These are phyloP conservation scores for Ennomos quercinarius DNA, from an alignment of 2,888 invertebrate genomes.

Conservation along the genomic window DNA sequence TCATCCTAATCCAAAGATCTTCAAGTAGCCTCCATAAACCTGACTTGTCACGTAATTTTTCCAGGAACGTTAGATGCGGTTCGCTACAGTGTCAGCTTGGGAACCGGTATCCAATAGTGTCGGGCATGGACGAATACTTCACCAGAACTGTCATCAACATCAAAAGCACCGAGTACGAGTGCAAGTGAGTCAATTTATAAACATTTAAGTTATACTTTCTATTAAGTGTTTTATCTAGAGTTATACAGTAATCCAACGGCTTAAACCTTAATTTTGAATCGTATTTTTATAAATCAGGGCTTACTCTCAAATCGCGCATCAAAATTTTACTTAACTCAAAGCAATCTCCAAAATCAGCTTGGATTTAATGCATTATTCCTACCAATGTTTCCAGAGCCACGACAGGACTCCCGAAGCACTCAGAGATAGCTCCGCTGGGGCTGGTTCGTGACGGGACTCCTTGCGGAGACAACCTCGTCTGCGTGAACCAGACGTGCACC, in stretches of 20 bases:
- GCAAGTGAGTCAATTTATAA: conserved; percentile 93
- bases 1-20: no score
- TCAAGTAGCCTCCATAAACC: no score
- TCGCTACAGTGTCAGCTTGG: conserved; percentile 97
- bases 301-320: no score
- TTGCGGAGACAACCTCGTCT: conserved; percentile 96
- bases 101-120: conserved; percentile 91
- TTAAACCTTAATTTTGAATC: no score
- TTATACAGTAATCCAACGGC: no score
- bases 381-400: conserved; percentile 86
- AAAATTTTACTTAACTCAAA: no score
- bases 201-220: no score
- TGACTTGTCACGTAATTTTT: conserved; percentile 8
- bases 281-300: no score
- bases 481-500: conserved; percentile 97
- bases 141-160: conserved; percentile 95
- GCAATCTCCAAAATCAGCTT: no score
- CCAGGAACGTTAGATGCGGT: conserved; percentile 96
- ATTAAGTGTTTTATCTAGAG: no score
- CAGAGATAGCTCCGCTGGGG: conserved; percentile 91
- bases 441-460: conserved; percentile 97
- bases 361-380: no score
- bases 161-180: conserved; percentile 95
- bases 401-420: conserved; percentile 87
- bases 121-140: conserved; percentile 92